Conservation (phyloP, 2,113 vertebrate species). For the Erinaceus europaeus region DNA sequence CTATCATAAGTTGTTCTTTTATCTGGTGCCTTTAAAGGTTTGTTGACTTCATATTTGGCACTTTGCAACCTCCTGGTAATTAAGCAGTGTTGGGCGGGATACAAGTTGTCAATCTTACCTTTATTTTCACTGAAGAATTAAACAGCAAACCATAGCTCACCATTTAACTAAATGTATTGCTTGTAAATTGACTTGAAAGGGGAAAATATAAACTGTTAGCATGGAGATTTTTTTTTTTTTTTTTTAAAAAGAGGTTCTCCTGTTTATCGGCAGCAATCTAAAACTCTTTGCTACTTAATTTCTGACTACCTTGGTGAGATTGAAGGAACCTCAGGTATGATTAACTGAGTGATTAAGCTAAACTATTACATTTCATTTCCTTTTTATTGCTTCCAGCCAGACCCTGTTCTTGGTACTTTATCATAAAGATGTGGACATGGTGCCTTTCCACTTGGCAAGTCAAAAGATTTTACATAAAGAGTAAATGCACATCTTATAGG, state of each 20-base stretch:
- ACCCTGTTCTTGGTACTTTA: not conserved
- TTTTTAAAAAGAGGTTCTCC: not conserved
- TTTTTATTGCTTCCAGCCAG: constrained; percentile 4
- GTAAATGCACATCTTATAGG: not conserved
- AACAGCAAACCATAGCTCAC: not conserved
- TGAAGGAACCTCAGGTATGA: not conserved
- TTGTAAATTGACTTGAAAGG: not conserved
- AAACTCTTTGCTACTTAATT: not conserved
- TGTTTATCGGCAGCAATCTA: not conserved
- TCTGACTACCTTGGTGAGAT: not conserved
- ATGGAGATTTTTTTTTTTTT: too few species aligned
- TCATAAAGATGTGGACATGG: not conserved
- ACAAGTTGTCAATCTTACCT: not conserved
- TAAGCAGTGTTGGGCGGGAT: not conserved
- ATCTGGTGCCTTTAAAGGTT: not conserved
- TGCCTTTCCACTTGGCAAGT: constrained; percentile 6
- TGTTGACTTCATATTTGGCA: not conserved
- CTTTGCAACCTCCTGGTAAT: not conserved
- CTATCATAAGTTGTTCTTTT: constrained; percentile 1
- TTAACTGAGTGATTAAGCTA: not conserved
- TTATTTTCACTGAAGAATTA: constrained; percentile 17
- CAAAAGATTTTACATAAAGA: constrained; percentile 25
- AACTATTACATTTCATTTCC: not conserved
- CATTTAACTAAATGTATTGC: not conserved
- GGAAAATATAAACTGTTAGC: not conserved